Evolutionary conservation across 2,113 vertebrate species (phyloP), one percentile per base, ranked within the genome.

Genomic region (Neolamprologus hecqui): DNA sequence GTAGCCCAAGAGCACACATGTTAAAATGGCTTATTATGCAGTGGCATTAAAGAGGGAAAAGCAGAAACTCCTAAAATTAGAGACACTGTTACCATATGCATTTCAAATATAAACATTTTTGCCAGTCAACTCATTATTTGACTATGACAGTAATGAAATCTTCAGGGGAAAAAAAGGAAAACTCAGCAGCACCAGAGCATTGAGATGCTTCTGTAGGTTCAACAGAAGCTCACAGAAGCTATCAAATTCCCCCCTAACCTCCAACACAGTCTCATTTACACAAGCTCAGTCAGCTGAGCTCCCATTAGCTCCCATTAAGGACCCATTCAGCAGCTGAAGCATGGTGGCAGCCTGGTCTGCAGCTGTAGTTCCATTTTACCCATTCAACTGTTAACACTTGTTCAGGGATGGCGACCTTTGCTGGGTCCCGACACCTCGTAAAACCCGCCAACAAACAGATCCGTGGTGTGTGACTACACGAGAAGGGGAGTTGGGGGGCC

Each of bases 321-420:
- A 35, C 28, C 13, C 26, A 77, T 31, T 70, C 37, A 83, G 17
- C 37, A n/a, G n/a, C 55, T 68, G 17, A 19, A 10, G 57, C 6
- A 6, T 45, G 12, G 13, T 75, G 75, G n/a, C 42, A 55, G 10
- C 23, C 33, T 55, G 42, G 83, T 19, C 58, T 54, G 45, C 51
- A 70, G 47, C 51, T 63, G 65, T 37, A 82, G 42, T 31, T 45
- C 53, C 80, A 63, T 40, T 84, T 70, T 4, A 85, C 23, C 75
- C 70, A 15, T 35, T 81, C 10, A 83, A 37, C 6, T 6, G 9
- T 70, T 79, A 83, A 81, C 83, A 45, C 42, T 73, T 28, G 9
- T 53, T 83, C 49, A 55, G 2, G 68, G 82, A 81, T 70, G 6
- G 6, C 11, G 31, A 89, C 89, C 90, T 83, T 73, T 28, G 4